Conservation (phyloP, 2,888 invertebrate genomes). For the Holacanthella duospinosa region DNA sequence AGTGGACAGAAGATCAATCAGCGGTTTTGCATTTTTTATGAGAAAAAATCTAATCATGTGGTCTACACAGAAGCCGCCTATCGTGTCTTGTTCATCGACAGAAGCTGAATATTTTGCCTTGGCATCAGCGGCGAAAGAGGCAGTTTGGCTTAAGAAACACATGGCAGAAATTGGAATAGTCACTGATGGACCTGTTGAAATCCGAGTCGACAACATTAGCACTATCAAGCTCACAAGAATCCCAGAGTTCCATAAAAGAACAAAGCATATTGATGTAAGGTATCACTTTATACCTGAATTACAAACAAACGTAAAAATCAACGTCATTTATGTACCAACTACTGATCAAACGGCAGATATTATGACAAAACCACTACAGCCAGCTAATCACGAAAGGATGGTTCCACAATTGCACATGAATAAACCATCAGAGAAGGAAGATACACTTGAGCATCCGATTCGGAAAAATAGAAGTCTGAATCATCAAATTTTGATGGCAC, state of each 20-base stretch:
- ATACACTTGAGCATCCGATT: too few species aligned
- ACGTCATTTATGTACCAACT: not conserved
- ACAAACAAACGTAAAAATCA: constrained; percentile 7
- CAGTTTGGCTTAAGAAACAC: constrained; percentile 16
- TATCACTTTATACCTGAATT: constrained; percentile 22
- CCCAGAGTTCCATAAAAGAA: constrained; percentile 19
- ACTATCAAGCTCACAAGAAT: constrained; percentile 24
- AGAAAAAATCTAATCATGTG: constrained; percentile 17
- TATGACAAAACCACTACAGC: constrained; percentile 1
- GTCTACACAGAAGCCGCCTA: constrained; percentile 18
- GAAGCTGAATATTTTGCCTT: constrained; percentile 28
- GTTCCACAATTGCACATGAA: not conserved
- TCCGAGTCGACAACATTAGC: constrained; percentile 19
- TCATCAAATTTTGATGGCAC: too few species aligned
- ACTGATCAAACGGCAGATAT: not conserved
- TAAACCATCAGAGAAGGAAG: too few species aligned
- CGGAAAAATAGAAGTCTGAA: too few species aligned
- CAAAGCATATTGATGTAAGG: constrained; percentile 29
- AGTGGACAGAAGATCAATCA: constrained; percentile 22
- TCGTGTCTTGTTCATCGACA: constrained; percentile 19
- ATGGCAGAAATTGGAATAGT: constrained; percentile 9
- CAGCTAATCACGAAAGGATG: not conserved
- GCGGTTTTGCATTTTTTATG: constrained; percentile 19
- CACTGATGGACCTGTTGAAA: not conserved
- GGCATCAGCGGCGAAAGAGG: constrained; percentile 13